Percentiles rank a stretch among this genome's conserved stretches.
Evolutionary conservation across 1,140 invertebrate genomes (phyloP).

Genomic region (Pseudachorutes palmiensis): DNA sequence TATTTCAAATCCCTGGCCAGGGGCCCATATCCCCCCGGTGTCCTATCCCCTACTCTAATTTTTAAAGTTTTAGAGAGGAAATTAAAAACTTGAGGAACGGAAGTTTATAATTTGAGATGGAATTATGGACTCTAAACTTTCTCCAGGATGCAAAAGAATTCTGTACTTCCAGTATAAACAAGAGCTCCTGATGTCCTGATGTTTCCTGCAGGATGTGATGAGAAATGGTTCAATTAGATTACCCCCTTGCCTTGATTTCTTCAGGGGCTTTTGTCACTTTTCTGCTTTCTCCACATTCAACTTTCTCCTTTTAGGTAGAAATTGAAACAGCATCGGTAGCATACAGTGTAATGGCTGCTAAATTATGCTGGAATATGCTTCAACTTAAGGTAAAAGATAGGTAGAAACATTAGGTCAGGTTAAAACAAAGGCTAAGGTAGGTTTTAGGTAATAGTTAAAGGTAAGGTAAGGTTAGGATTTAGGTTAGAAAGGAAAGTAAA

Average conservation of each 20-base stretch:
- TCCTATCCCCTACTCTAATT: background rate
- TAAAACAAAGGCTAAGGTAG: background rate
- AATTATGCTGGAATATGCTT: too few relatives aligned
- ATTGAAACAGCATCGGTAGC: background rate
- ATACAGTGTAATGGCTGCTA: background rate
- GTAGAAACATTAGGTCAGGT: background rate
- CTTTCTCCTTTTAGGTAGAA: background rate
- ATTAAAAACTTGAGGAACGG: background rate
- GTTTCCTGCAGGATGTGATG: conserved; percentile 20
- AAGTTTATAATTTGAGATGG: too few relatives aligned
- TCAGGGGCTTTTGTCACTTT: conserved; percentile 32
- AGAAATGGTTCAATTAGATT: conserved; percentile 40
- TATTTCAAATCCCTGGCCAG: background rate
- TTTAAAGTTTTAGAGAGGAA: conserved; percentile 8
- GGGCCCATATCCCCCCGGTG: background rate
- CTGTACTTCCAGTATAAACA: too few relatives aligned
- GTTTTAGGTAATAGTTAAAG: background rate
- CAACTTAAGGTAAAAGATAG: too few relatives aligned
- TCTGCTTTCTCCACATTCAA: background rate
- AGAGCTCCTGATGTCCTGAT: too few relatives aligned
- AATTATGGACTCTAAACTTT: too few relatives aligned
- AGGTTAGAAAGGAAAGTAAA: too few relatives aligned
- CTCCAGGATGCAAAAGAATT: background rate
- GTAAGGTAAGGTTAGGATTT: too few relatives aligned
- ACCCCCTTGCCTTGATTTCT: conserved; percentile 39